Conservation (phyloP, 2,888 invertebrate genomes). For the Byasa hedistus region DNA sequence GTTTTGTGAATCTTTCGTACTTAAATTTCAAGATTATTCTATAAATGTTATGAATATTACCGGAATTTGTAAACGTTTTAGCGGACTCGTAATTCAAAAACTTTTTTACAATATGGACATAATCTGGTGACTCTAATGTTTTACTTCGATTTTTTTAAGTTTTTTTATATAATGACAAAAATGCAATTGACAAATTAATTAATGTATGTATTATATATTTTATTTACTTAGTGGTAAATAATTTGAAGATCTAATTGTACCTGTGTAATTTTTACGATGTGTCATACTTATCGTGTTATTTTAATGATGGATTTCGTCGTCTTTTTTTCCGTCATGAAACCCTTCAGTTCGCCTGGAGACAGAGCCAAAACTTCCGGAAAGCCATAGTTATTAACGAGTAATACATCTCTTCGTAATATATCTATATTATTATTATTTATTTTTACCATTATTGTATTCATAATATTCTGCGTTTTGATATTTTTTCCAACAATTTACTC, state of each 20-base stretch:
- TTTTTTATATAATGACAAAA: neutral
- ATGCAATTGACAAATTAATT: neutral
- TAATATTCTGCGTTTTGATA: constrained; percentile 59
- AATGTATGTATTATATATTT: constrained; percentile 1
- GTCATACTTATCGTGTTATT: constrained; percentile 46
- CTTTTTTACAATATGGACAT: neutral
- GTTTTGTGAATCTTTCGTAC: neutral
- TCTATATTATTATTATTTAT: constrained; percentile 48
- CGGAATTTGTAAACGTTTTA: neutral
- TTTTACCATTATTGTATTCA: constrained; percentile 57
- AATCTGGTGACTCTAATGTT: too few relatives aligned
- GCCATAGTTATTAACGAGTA: constrained; percentile 94
- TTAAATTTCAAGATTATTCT: constrained; percentile 6
- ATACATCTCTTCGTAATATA: constrained; percentile 80
- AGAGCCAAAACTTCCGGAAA: constrained; percentile 98
- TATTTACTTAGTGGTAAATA: constrained; percentile 13
- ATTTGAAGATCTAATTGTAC: constrained; percentile 30
- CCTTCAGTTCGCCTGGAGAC: constrained; percentile 94
- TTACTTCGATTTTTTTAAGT: neutral
- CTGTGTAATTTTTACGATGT: constrained; percentile 36
- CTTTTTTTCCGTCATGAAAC: constrained; percentile 65
- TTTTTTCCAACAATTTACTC: constrained; percentile 63
- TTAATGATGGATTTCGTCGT: constrained; percentile 67
- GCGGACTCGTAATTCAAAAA: neutral
- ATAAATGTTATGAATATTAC: neutral